Percentiles rank a stretch among this genome's conserved stretches.
phyloP scores from a whole-genome alignment of 1,140 invertebrate genomes.

The Aplysia californica region DNA sequence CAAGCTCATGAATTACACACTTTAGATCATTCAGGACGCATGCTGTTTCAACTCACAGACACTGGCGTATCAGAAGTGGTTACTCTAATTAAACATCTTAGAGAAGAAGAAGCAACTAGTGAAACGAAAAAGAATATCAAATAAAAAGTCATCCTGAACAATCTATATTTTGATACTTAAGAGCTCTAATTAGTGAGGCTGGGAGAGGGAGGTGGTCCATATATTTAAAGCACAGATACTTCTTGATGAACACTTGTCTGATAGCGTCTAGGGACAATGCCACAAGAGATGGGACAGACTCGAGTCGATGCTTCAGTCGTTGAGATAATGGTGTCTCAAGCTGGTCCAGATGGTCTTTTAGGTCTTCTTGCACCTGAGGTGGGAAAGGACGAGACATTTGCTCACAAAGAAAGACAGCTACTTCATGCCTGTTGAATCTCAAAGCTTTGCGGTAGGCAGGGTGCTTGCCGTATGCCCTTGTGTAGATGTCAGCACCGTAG shows the following conservation, averaged over 20 bases:
- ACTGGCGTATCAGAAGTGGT: no score
- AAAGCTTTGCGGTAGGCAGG: conserved; percentile 10
- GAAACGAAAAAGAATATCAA: no score
- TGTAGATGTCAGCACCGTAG: conserved; percentile 14
- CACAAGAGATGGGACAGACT: not conserved
- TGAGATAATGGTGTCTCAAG: not conserved
- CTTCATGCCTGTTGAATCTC: conserved; percentile 8
- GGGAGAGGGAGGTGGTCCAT: not conserved
- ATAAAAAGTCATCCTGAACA: no score
- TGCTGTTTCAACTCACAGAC: no score
- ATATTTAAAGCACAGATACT: conserved; percentile 2
- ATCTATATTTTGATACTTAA: conserved; percentile 16
- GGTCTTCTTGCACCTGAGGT: not conserved
- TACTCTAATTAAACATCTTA: no score
- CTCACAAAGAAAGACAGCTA: conserved; percentile 6
- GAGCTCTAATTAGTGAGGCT: not conserved
- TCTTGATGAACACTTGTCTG: not conserved
- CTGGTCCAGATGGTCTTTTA: not conserved
- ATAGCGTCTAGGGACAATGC: conserved; percentile 2
- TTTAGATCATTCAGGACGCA: no score
- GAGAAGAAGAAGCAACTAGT: no score
- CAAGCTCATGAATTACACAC: no score
- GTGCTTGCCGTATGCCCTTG: conserved; percentile 12
- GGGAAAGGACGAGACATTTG: conserved; percentile 18
- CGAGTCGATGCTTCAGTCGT: not conserved